Base-by-base conservation (phyloP, 2,888 invertebrate genomes). In the Papilio elwesi region DNA sequence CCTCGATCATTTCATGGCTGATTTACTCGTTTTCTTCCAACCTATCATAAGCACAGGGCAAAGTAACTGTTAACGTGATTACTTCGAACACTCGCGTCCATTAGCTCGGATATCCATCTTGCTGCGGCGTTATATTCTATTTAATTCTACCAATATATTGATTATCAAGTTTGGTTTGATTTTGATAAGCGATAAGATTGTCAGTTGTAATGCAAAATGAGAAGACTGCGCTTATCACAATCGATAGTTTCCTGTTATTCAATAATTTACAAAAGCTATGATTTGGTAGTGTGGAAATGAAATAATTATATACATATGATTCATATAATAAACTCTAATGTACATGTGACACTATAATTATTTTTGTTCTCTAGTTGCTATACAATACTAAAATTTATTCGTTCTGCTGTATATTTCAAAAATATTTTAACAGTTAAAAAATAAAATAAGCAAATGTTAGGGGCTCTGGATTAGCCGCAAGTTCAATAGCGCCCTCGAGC, bases 1-100 rank as follows among this genome's bases (percentile, higher is more conserved):
- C 55, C 26, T n/a, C 64, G 52, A 68, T 68, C 11, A 67, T 72
- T 72, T 59, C 52, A 68, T 53, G 47, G 26, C 53, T 49, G 68
- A 72, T 68, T 64, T 15, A 49, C 49, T 38, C 48, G 72, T 72
- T 68, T 64, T 68, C 71, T 26, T 43, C 64, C 68, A 72, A 38
- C 16, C 63, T 38, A 68, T 68, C 68, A 72, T 72, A 78, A 79
- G 77, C 84, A 79, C 80, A 83, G 86, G 83, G 86, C 84, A 82
- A 82, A 81, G 80, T 90, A 90, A 90, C 91, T 88, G 91, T 90
- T 83, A 76, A 75, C 74, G 70, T 80, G 83, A 87, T 88, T 87
- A 83, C 83, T 82, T 80, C 80, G 76, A 78, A 80, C 80, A 84
- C 82, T 85, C 81, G 82, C 82, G 85, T 84, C 85, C 85, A 88